Percentiles rank a stretch among this genome's conserved stretches.
phyloP scores from a whole-genome alignment of 2,113 vertebrate species.

The Plecturocebus donacophilus region DNA sequence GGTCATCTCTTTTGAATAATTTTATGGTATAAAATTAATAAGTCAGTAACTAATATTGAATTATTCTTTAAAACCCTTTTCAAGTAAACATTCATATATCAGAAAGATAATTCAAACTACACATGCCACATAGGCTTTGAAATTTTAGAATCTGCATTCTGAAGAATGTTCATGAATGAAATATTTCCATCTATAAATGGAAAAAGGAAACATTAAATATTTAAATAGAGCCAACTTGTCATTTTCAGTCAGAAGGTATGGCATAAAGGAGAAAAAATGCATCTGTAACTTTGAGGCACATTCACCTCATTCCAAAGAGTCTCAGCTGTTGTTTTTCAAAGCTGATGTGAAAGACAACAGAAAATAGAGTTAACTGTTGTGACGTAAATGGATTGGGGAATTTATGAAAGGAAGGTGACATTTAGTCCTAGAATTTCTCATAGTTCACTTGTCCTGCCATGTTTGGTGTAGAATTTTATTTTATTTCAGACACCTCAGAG shows the following conservation, averaged over 20 bases:
- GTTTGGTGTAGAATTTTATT: neutral
- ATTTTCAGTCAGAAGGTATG: neutral
- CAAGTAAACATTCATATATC: neutral
- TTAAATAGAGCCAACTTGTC: neutral
- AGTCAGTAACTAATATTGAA: neutral
- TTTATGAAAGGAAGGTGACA: neutral
- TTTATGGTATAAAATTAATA: neutral
- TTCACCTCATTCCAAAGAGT: neutral
- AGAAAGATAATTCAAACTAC: neutral
- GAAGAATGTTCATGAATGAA: neutral
- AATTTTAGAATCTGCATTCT: neutral
- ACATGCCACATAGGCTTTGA: neutral
- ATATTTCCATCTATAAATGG: neutral
- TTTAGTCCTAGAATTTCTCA: neutral
- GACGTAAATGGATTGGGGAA: neutral
- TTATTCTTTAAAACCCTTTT: neutral
- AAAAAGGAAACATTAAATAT: neutral
- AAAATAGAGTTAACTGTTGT: neutral
- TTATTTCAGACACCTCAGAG: neutral
- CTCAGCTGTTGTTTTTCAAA: neutral
- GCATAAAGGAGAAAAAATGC: neutral
- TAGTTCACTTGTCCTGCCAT: neutral
- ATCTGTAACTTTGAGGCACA: fast-evolving
- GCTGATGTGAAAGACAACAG: neutral
- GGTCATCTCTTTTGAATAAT: neutral